phyloP scores from a whole-genome alignment of 1,140 invertebrate genomes.

The Drosophila nigrodunni region DNA sequence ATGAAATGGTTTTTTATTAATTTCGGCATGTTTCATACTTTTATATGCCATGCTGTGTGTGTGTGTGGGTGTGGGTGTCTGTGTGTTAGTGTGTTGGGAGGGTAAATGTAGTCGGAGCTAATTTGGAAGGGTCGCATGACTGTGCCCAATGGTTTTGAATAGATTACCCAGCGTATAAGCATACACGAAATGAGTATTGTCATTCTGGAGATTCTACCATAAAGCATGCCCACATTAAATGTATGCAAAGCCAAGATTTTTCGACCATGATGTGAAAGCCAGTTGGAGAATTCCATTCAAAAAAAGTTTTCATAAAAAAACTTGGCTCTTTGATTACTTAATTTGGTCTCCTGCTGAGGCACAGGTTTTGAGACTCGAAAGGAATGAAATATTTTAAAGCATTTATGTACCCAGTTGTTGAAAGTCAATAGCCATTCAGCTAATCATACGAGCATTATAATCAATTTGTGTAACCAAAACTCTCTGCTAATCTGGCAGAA shows the following conservation, averaged over 20 bases:
- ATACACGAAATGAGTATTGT: slow-evolving; percentile 17
- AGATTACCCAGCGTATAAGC: slow-evolving; percentile 27
- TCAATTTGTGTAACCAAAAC: slow-evolving; percentile 16
- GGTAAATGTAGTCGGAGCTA: slow-evolving; percentile 37
- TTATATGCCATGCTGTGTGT: slow-evolving; percentile 7
- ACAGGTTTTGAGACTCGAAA: background rate
- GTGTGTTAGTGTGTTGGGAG: slow-evolving; percentile 6
- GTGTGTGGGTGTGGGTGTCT: slow-evolving; percentile 1
- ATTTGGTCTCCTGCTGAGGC: background rate
- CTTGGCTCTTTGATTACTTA: background rate
- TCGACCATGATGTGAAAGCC: slow-evolving; percentile 3
- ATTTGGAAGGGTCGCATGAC: slow-evolving; percentile 45
- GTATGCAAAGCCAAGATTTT: slow-evolving; percentile 12
- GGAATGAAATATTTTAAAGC: too few species aligned
- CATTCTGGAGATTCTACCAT: slow-evolving; percentile 6
- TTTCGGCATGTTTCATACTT: slow-evolving; percentile 60
- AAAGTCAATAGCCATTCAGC: background rate
- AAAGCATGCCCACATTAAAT: slow-evolving; percentile 19
- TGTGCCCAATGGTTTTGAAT: slow-evolving; percentile 48
- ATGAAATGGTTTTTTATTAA: slow-evolving; percentile 74
- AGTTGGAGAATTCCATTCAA: background rate
- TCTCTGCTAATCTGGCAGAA: slow-evolving; percentile 13
- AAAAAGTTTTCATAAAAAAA: background rate
- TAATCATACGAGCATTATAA: slow-evolving; percentile 7
- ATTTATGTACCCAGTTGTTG: too few species aligned